Evolutionary conservation across 2,113 vertebrate genomes (phyloP).

Genomic region (Fregetta grallaria): DNA sequence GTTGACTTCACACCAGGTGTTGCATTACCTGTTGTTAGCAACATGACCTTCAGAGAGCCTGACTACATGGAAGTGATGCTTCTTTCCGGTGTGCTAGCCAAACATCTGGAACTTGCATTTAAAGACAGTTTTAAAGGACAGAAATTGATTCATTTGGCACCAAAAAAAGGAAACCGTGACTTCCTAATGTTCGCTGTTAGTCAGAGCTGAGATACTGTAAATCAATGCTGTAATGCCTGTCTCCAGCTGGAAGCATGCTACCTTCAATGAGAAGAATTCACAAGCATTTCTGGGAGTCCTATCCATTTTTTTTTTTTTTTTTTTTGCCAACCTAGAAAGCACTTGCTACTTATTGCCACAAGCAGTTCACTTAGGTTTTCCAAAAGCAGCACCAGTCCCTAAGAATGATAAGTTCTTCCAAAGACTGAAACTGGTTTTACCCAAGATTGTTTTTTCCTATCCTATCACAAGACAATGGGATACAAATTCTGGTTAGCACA

Average conservation of each 20-base stretch:
- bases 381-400: not conserved
- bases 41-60: not conserved
- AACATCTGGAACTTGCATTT: not conserved
- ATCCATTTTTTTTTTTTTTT: no score
- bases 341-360: not conserved
- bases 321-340: not conserved
- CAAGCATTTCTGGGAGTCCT: not conserved
- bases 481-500: not conserved
- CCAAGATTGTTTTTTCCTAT: not conserved
- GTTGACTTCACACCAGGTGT: not conserved
- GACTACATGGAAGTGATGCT: not conserved
- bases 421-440: not conserved
- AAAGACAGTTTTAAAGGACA: not conserved
- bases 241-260: not conserved
- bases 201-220: not conserved
- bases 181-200: not conserved
- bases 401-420: not conserved
- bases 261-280: not conserved
- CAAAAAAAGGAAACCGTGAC: not conserved
- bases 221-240: not conserved
- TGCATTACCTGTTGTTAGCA: not conserved
- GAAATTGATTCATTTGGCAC: not conserved
- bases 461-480: not conserved
- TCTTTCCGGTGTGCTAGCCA: not conserved
- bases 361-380: not conserved